phyloP scores from a whole-genome alignment of 2,888 invertebrate genomes.

The Hydrotaea diabolus region DNA sequence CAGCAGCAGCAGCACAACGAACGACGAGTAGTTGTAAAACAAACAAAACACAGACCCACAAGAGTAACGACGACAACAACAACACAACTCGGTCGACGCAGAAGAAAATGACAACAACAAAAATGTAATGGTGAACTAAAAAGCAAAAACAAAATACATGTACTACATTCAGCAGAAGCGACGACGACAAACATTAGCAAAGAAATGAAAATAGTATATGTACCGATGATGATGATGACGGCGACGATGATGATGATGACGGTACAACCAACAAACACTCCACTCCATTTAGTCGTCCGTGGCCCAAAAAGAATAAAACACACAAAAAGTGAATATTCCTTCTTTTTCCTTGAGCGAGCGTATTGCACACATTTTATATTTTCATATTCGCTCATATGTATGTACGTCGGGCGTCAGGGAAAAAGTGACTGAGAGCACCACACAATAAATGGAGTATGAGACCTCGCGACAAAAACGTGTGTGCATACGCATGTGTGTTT shows the following conservation, averaged over 20 bases:
- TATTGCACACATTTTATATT: slow-evolving; percentile 9
- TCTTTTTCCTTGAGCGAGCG: too few species aligned
- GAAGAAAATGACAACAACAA: neutral
- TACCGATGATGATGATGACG: slow-evolving; percentile 26
- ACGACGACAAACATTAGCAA: slow-evolving; percentile 47
- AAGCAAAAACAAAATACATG: slow-evolving; percentile 47
- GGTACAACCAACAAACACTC: slow-evolving; percentile 7
- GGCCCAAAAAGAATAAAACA: slow-evolving; percentile 3
- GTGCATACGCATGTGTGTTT: slow-evolving; percentile 13
- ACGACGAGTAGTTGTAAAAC: slow-evolving; percentile 58
- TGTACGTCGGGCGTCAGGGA: too few species aligned
- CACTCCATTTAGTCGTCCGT: neutral
- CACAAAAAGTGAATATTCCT: neutral
- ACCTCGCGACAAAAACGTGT: neutral
- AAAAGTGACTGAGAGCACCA: slow-evolving; percentile 8
- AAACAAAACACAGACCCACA: slow-evolving; percentile 28
- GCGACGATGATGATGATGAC: slow-evolving; percentile 1
- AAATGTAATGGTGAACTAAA: slow-evolving; percentile 47
- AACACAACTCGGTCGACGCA: slow-evolving; percentile 25
- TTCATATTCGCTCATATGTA: slow-evolving; percentile 12
- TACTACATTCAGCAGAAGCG: slow-evolving; percentile 10
- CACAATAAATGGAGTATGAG: neutral
- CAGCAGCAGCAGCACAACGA: slow-evolving; percentile 66
- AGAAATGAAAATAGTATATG: slow-evolving; percentile 30
- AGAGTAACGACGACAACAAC: slow-evolving; percentile 42